A percentile compares a stretch with the other conserved stretches of the same genome.
Conservation (phyloP, 2,888 invertebrate species). For the Acanthosoma haemorrhoidale region DNA sequence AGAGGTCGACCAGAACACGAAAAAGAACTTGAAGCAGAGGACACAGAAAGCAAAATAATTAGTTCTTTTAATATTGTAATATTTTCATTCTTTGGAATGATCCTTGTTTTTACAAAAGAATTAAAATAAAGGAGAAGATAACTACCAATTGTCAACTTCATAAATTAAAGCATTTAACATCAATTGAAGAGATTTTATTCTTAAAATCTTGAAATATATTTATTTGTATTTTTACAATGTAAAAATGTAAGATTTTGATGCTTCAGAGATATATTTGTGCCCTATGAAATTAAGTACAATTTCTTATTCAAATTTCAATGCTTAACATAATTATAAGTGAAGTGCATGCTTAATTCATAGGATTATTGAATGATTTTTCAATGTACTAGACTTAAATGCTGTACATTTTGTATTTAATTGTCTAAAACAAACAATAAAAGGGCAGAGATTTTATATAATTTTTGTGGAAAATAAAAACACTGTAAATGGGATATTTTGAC, state of each 20-base stretch:
- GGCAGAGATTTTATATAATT: too few relatives aligned
- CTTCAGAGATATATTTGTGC: constrained; percentile 1
- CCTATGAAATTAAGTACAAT: not conserved
- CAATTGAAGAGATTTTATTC: not conserved
- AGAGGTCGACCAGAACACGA: constrained; percentile 87
- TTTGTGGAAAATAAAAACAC: too few relatives aligned
- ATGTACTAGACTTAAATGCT: too few relatives aligned
- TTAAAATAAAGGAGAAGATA: too few relatives aligned
- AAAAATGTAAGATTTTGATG: not conserved
- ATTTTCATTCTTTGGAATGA: not conserved
- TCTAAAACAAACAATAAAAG: too few relatives aligned
- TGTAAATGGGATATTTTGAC: too few relatives aligned
- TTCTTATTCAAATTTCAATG: not conserved
- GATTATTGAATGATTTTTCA: too few relatives aligned
- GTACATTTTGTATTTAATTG: too few relatives aligned
- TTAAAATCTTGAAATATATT: constrained; percentile 1
- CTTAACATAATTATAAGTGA: not conserved
- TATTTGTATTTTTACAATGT: constrained; percentile 12
- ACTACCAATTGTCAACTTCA: not conserved
- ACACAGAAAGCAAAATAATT: constrained; percentile 52
- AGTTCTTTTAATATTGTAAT: not conserved
- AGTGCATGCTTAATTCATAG: too few relatives aligned
- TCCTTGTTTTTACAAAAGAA: not conserved
- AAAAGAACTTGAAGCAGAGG: constrained; percentile 61
- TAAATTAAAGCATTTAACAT: not conserved